Evolutionary conservation across 2,113 vertebrate species (phyloP).

Genomic region (Anolis carolinensis): DNA sequence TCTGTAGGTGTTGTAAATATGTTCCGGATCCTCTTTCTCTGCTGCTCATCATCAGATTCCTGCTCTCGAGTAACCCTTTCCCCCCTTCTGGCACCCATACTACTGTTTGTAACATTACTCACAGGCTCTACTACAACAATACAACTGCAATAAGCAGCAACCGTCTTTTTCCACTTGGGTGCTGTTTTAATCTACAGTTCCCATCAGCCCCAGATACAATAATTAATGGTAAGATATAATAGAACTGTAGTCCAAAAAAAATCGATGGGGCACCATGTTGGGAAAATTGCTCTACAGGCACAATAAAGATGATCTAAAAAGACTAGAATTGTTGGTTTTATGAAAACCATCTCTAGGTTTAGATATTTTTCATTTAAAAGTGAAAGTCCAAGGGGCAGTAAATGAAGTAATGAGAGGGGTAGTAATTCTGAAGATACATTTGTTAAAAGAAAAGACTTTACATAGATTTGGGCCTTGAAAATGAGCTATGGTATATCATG

Average conservation of each 20-base stretch:
- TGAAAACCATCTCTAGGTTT: neutral
- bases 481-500: neutral
- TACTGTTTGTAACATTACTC: no score
- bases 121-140: no score
- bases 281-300: neutral
- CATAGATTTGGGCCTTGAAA: neutral
- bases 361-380: constrained; percentile 23
- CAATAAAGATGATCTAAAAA: neutral
- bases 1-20: no score
- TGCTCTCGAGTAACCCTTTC: no score
- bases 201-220: no score
- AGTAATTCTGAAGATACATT: neutral
- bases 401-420: constrained; percentile 8
- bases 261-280: neutral
- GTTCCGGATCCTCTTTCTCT: no score
- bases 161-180: neutral
- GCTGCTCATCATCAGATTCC: no score
- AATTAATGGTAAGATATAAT: no score
- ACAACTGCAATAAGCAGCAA: neutral
- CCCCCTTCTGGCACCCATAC: no score
- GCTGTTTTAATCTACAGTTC: neutral
- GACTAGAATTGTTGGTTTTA: neutral
- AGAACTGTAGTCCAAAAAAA: neutral
- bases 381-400: constrained; percentile 18
- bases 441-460: neutral